Conservation (phyloP, 2,797 vertebrate species). For the Capromys pilorides region DNA sequence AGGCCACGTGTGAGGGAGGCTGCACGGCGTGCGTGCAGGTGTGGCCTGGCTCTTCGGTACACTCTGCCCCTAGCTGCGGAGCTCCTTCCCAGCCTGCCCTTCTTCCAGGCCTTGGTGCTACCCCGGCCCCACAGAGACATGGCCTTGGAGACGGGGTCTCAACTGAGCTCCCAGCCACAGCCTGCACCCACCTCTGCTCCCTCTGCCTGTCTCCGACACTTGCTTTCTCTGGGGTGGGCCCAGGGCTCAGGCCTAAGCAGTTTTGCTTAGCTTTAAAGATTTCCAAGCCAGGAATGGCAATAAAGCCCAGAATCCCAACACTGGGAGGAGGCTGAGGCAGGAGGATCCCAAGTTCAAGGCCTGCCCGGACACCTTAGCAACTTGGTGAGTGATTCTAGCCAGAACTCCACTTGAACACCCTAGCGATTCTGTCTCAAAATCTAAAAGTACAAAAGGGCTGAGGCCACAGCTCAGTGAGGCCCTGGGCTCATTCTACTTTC, state of each 20-base stretch:
- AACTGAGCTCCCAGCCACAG: not conserved
- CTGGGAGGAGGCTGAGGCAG: no score
- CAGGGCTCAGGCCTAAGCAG: slow-evolving; percentile 54
- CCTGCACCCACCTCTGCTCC: not conserved
- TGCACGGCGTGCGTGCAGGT: fast-evolving
- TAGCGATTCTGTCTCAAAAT: no score
- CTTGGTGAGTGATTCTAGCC: no score
- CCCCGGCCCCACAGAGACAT: not conserved
- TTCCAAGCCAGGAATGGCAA: not conserved
- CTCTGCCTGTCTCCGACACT: not conserved
- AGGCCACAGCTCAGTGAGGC: not conserved
- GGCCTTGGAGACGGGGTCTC: not conserved
- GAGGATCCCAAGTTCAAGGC: not conserved
- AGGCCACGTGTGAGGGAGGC: not conserved
- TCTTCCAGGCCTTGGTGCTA: no score
- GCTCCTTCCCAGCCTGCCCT: not conserved
- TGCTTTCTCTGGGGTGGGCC: not conserved
- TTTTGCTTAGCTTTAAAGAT: not conserved
- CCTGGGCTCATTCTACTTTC: not conserved
- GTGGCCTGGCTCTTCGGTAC: fast-evolving
- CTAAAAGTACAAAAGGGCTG: no score
- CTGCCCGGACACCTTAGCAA: not conserved
- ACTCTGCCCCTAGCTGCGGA: not conserved
- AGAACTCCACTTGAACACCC: no score
- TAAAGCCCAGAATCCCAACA: not conserved